Conservation (phyloP, 1,140 invertebrate genomes). For the Drosophila sulfurigaster region DNA sequence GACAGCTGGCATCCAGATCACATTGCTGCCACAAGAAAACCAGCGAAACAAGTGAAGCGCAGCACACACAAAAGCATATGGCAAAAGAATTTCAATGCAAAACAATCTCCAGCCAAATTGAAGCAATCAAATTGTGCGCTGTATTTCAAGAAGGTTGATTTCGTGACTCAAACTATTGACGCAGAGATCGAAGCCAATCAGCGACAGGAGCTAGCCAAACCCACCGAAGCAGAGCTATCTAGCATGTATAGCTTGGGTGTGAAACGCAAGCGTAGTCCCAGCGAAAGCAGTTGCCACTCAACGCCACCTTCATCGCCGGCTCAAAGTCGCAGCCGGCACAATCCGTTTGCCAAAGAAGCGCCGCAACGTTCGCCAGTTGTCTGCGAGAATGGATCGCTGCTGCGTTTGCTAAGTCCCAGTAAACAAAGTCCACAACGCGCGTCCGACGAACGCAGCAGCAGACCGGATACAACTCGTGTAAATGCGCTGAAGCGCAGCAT, state of each 20-base stretch:
- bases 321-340: conserved; percentile 59
- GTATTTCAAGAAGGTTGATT: conserved; percentile 77
- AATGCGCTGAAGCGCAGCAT: conserved; percentile 65
- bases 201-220: conserved; percentile 65
- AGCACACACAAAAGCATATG: conserved; percentile 80
- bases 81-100: conserved; percentile 38
- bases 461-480: conserved; percentile 23
- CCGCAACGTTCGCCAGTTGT: conserved; percentile 46
- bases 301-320: conserved; percentile 58
- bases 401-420: conserved; percentile 72
- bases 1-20: conserved; percentile 91
- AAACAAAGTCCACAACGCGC: conserved; percentile 33
- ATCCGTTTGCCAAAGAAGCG: conserved; percentile 72
- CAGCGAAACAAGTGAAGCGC: conserved; percentile 55
- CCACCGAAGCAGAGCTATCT: conserved; percentile 70
- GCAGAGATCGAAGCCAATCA: conserved; percentile 67
- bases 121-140: conserved; percentile 54
- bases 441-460: background rate
- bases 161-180: conserved; percentile 57
- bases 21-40: background rate
- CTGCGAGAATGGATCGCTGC: conserved; percentile 67
- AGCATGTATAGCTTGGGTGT: conserved; percentile 60
- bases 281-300: conserved; percentile 23
- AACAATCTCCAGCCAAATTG: background rate
- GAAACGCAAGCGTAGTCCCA: conserved; percentile 58